Evolutionary conservation across 2,113 vertebrate genomes (phyloP).

Genomic region (Spilogale gracilis): DNA sequence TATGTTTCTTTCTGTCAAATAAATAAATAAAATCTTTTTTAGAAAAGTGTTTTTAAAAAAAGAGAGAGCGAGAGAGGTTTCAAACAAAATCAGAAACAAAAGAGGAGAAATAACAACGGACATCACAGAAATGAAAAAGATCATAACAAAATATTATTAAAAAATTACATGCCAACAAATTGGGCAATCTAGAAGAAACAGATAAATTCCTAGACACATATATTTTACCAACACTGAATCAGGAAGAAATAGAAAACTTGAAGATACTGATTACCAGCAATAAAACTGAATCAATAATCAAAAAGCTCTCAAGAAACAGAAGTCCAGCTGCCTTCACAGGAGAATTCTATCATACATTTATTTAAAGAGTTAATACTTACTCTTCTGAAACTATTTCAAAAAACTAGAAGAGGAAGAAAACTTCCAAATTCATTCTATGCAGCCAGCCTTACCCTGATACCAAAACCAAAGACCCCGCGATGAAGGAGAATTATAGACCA

Average conservation of each 20-base stretch:
- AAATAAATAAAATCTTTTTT: too few species aligned
- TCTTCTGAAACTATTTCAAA: neutral
- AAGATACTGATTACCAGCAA: neutral
- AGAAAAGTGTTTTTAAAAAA: too few species aligned
- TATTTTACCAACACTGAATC: neutral
- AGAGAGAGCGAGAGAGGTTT: neutral
- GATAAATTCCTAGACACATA: neutral
- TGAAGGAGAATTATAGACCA: neutral
- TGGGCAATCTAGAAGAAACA: neutral
- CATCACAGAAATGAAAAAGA: neutral
- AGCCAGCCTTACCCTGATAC: neutral
- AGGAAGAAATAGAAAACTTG: neutral
- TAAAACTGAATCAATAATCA: neutral
- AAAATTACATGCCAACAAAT: neutral
- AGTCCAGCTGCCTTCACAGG: neutral
- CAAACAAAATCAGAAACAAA: neutral
- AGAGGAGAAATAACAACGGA: neutral
- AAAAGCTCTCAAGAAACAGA: neutral
- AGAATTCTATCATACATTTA: neutral
- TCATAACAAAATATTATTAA: neutral
- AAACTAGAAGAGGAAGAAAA: neutral
- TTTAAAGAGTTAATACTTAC: neutral
- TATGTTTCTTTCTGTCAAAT: too few species aligned
- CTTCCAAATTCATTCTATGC: neutral
- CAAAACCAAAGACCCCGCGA: neutral